Evolutionary conservation across 2,888 invertebrate species (phyloP), one percentile per base, ranked within the genome.

Genomic region (Lacanobia oleracea): DNA sequence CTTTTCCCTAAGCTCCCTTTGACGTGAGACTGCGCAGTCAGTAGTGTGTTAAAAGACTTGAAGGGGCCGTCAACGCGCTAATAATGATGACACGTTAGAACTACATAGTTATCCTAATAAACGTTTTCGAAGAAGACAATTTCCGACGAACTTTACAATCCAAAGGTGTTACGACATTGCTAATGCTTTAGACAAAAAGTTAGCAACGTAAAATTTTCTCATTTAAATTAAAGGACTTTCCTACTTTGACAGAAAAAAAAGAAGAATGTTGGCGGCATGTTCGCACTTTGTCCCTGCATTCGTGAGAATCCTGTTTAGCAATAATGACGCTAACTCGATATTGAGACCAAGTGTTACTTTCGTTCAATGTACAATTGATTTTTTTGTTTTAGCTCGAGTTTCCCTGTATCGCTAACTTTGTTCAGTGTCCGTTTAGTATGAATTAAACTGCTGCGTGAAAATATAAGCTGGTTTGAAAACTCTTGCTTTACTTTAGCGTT

Each of bases 301-400:
- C 8, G 56, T 50, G n/a, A 16, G 43, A 72, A 37, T 50, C 27
- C 37, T 45, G 40, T 45, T 72, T 48, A 54, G 23, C 21, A 40
- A 37, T 62, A 72, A 60, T 60, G 33, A 23, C 27, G 54, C 48
- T 61, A 61, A 56, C 50, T 48, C 33, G 23, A 50, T 74, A 63
- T 33, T 59, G 40, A 33, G 21, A 71, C 10, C 33, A 37, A 50
- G 48, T 50, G 16, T 50, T 50, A 56, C n/a, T 50, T 61, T 43
- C 10, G 61, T 61, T 56, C n/a, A 45, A 50, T 50, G 5, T 77
- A 16, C 43, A 12, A 50, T 23, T 40, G 57, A 23, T 18, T 18
- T 59, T 59, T 70, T 61, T 45, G 21, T 43, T 43, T 2, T 50
- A 61, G 27, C 18, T 71, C 12, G 18, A 56, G n/a, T 57, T 78